A percentile compares a stretch with the other conserved stretches of the same genome.
phyloP scores from a whole-genome alignment of 2,113 vertebrate species.

The Crotalus horridus region DNA sequence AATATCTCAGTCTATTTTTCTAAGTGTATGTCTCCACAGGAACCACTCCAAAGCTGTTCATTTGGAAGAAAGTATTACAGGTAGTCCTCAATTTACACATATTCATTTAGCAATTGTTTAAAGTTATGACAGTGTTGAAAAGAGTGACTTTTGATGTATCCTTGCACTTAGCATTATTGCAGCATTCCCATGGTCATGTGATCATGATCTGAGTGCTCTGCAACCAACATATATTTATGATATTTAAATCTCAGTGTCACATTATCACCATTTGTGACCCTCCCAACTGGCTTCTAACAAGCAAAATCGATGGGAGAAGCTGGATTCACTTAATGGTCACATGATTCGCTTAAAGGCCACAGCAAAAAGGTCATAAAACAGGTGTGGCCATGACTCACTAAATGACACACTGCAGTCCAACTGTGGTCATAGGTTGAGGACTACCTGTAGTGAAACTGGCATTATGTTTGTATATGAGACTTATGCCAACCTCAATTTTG shows the following conservation, averaged over 20 bases:
- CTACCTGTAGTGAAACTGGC: not conserved
- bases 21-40: conserved; percentile 6
- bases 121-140: not conserved
- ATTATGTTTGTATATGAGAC: not conserved
- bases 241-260: not conserved
- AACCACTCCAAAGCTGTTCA: conserved; percentile 2
- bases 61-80: not conserved
- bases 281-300: not conserved
- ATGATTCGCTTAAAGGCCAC: not conserved
- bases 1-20: conserved; percentile 4
- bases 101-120: not conserved
- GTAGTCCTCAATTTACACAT: not conserved
- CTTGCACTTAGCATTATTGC: not conserved
- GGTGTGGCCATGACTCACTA: not conserved
- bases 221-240: not conserved
- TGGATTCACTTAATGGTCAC: not conserved
- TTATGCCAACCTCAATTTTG: not conserved
- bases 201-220: not conserved
- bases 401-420: not conserved
- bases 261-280: not conserved
- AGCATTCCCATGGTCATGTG: not conserved
- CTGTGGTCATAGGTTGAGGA: not conserved
- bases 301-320: not conserved
- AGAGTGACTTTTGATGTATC: not conserved
- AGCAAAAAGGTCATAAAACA: not conserved